Evolutionary conservation across 1,140 invertebrate genomes (phyloP), one percentile per base, ranked within the genome.

Genomic region (Aphis gossypii): DNA sequence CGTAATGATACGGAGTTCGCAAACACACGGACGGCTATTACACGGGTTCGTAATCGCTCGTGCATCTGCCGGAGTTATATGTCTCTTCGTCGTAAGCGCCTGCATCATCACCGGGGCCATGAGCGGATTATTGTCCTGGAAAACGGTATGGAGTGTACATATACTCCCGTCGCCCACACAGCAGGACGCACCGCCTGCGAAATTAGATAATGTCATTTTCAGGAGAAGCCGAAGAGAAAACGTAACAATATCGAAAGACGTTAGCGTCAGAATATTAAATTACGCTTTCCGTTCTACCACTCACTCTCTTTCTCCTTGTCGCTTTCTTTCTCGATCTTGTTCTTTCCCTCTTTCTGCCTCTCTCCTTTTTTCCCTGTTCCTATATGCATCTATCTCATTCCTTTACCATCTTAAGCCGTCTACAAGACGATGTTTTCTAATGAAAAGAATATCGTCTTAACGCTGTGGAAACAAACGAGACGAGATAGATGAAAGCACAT

Each of bases 171-270:
- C 44, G 44, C 35, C 35, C 56, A 76, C 56, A 14, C 51, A 21
- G 11, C 35, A 84, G 35, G 83, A 86, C 84, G 25, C 35, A 14
- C 46, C 25, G 35, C 82, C 82, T 54, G 48, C n/a, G 35, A 93
- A 86, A 93, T 93, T 93, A 93, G 82, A 93, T 93, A 86, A 86
- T 84, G 92, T n/a, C 76, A 25, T 83, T 35, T 38, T 54, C 76
- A 30, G n/a, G 25, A 83, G 35, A 44, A 82, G 60, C 90, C 90
- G 90, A 92, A 86, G 82, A 86, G 68, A 84, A 92, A 92, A 92
- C 23, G 76, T 54, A 92, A 92, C 82, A 92, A 92, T 82, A 92
- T 92, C 90, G 90, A 92, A 82, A 46, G 90, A 92, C 90, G 60
- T 82, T 83, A 83, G 44, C 46, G 21, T 82, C 46, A 38, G 92